phyloP scores from a whole-genome alignment of 2,797 vertebrate species.

The Falco peregrinus region DNA sequence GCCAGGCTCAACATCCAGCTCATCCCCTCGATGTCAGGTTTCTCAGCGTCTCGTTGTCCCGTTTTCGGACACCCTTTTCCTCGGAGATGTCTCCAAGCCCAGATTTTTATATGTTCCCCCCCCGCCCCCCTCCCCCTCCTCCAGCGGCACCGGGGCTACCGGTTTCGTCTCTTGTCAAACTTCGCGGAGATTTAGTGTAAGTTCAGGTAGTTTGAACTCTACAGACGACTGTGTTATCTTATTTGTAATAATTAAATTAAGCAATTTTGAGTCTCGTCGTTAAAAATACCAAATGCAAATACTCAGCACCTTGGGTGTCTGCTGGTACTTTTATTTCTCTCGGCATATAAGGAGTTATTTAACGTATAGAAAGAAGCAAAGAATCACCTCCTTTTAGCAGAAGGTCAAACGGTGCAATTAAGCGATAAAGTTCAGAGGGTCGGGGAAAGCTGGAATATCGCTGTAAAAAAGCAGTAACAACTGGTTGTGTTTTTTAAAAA shows the following conservation, averaged over 20 bases:
- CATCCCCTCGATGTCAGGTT: background rate
- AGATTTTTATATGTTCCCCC: background rate
- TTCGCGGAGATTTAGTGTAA: background rate
- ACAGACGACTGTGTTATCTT: background rate
- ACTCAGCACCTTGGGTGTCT: background rate
- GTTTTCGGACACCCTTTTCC: background rate
- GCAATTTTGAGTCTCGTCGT: background rate
- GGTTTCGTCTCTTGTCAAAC: background rate
- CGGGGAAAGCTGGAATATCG: background rate
- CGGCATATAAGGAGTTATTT: background rate
- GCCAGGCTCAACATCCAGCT: background rate
- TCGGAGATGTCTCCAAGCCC: background rate
- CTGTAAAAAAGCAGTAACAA: background rate
- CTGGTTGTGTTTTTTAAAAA: background rate
- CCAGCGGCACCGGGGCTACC: background rate
- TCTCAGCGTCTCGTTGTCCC: background rate
- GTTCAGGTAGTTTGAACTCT: background rate
- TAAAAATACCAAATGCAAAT: background rate
- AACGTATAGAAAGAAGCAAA: background rate
- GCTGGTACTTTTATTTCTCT: background rate
- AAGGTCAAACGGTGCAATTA: background rate
- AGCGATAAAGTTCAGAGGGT: background rate
- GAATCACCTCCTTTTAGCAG: background rate
- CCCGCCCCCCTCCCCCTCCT: background rate
- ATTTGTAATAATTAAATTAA: background rate